Evolutionary conservation across 1,140 invertebrate species (phyloP).

Genomic region (Linepithema humile): DNA sequence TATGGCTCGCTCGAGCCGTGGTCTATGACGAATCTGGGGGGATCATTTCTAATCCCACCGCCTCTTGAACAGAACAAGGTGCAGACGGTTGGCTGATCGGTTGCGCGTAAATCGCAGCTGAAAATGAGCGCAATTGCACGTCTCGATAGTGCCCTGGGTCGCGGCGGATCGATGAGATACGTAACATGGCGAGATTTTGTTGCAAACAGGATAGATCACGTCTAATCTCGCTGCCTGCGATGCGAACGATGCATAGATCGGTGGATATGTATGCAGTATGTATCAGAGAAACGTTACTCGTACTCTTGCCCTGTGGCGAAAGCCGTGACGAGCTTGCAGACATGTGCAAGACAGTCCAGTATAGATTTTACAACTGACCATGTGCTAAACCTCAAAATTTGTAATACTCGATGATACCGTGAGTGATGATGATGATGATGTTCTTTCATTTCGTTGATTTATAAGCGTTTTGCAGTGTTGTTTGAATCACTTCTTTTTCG

Average conservation of each 20-base stretch:
- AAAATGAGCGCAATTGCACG: slow-evolving; percentile 36
- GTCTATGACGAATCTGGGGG: slow-evolving; percentile 20
- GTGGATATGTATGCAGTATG: not conserved
- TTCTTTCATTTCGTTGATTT: not conserved
- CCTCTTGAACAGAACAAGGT: slow-evolving; percentile 1
- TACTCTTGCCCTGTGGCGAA: slow-evolving; percentile 40
- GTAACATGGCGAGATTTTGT: slow-evolving; percentile 46
- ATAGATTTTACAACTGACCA: not conserved
- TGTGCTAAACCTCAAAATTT: not conserved
- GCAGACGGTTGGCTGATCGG: slow-evolving; percentile 37
- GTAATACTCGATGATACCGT: not conserved
- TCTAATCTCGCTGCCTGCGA: slow-evolving; percentile 19
- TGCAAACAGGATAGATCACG: slow-evolving; percentile 38
- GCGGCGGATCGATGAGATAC: slow-evolving; percentile 25
- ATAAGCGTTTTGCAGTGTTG: not conserved
- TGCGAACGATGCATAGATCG: slow-evolving; percentile 33
- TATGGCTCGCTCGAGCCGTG: not conserved
- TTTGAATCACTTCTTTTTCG: not conserved
- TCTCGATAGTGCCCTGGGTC: slow-evolving; percentile 41
- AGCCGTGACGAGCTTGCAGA: not conserved
- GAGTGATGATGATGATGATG: not conserved
- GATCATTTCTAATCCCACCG: slow-evolving; percentile 29
- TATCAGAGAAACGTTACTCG: slow-evolving; percentile 20
- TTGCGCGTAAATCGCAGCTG: slow-evolving; percentile 36
- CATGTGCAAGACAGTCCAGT: not conserved